phyloP scores from a whole-genome alignment of 2,797 vertebrate species.

The Perodicticus potto region DNA sequence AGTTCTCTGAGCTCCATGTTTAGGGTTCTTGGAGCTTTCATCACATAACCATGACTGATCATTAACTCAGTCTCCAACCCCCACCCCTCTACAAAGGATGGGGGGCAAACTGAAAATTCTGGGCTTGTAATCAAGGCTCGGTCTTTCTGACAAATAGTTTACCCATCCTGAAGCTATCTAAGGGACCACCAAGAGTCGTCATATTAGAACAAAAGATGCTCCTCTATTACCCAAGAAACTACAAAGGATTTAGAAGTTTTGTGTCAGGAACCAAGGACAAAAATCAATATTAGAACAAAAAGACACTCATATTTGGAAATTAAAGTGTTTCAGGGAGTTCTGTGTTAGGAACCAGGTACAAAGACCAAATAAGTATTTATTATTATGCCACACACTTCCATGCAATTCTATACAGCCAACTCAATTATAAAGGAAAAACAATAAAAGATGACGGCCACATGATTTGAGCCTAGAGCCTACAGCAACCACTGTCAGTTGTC shows the following conservation, averaged over 20 bases:
- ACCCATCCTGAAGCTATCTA: background rate
- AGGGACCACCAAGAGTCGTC: background rate
- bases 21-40: background rate
- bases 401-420: background rate
- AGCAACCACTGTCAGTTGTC: background rate
- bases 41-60: background rate
- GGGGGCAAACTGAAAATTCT: background rate
- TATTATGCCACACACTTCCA: background rate
- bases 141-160: background rate
- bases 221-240: background rate
- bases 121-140: background rate
- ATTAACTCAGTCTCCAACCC: background rate
- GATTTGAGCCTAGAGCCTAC: background rate
- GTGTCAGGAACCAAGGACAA: background rate
- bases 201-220: background rate
- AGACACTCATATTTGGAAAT: background rate
- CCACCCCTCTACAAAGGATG: background rate
- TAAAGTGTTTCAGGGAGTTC: background rate
- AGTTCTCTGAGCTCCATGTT: background rate
- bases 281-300: background rate
- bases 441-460: background rate
- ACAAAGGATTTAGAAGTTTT: background rate
- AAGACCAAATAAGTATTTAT: background rate
- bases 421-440: constrained; percentile 1
- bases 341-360: background rate